phyloP scores from a whole-genome alignment of 2,797 vertebrate genomes.

The Acomys russatus region DNA sequence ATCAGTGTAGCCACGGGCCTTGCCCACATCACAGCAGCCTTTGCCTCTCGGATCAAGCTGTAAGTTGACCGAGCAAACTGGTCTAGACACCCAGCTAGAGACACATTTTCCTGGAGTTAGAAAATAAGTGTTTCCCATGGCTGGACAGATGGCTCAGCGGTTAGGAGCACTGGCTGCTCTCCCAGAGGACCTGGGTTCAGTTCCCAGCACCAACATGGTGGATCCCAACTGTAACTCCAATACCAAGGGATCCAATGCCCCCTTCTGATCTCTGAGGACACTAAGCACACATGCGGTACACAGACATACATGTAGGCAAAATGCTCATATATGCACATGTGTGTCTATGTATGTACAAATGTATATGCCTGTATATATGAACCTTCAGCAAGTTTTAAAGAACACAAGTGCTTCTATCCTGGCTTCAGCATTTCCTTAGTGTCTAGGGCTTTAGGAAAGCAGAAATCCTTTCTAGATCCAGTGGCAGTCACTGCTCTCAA shows the following conservation, averaged over 20 bases:
- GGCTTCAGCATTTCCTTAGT: not conserved
- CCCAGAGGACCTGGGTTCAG: not conserved
- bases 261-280: too few relatives aligned
- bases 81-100: not conserved
- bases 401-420: not conserved
- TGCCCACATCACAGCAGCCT: not conserved
- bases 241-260: not conserved
- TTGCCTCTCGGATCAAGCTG: slow-evolving; percentile 14
- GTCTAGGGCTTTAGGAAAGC: not conserved
- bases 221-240: not conserved
- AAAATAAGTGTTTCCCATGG: not conserved
- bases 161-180: not conserved
- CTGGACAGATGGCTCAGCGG: not conserved
- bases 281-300: too few relatives aligned
- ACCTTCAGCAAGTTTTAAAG: not conserved
- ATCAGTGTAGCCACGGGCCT: not conserved
- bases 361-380: not conserved
- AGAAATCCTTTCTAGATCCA: not conserved
- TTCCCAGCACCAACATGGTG: not conserved
- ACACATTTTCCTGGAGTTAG: not conserved
- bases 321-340: too few relatives aligned
- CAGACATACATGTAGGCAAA: too few relatives aligned
- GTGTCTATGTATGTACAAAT: too few relatives aligned
- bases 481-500: not conserved
- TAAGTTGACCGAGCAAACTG: slow-evolving; percentile 56